Evolutionary conservation across 2,797 vertebrate species (phyloP), one percentile per base, ranked within the genome.

Genomic region (Salarias fasciatus): DNA sequence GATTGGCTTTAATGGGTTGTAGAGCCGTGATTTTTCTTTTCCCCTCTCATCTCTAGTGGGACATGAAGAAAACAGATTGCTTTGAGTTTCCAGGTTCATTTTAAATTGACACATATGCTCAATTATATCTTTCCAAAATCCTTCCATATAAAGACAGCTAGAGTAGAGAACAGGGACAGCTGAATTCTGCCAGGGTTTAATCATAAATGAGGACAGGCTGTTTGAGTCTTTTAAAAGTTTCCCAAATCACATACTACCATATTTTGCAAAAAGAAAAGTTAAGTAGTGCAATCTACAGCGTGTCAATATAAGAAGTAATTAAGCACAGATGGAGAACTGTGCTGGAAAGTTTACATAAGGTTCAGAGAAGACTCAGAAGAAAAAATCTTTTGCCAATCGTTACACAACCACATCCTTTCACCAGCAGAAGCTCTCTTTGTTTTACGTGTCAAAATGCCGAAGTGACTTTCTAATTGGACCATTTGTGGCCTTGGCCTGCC

Each of bases 401-500:
- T 35, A 11, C 14, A 52, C 13, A 37, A 11, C n/a, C 5, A 29
- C 38, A 24, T 43, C 33, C 24, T 37, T 24, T 46, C 47, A 29
- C 31, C 15, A 30, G 13, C 24, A 42, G 35, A 60, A 10, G 5
- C 29, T n/a, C 33, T 47, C 3, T 49, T 69, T 47, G 33, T 35
- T 75, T 56, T 53, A 73, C 51, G 77, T 82, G 81, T 79, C 81
- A 88, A 63, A 82, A 73, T 38, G 48, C 38, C 75, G 69, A 67
- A 61, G 64, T 66, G 59, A 72, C 69, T 77, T 75, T 81, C 58
- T 87, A 84, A 86, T 81, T 82, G 58, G 72, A 75, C 61, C 72
- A 51, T 72, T 75, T 77, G 60, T 48, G 60, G 75, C 65, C 63
- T 49, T 69, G 63, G 48, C 54, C 77, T 65, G 56, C 65, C 69